Evolutionary conservation across 1,140 invertebrate species (phyloP), one percentile per base, ranked within the genome.

Genomic region (Drosophila nebulosa): DNA sequence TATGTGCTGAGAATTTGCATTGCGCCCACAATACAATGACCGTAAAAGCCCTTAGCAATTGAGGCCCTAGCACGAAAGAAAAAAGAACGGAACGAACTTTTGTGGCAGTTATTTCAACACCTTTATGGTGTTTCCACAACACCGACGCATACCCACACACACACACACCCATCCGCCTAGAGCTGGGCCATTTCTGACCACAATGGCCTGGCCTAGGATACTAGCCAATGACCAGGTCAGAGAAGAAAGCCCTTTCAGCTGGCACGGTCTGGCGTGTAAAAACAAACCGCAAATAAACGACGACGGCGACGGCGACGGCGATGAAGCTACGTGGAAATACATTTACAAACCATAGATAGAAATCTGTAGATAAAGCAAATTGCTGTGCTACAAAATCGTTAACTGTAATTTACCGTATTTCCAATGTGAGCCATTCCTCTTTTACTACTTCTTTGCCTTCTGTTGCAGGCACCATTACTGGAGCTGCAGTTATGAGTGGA

Each of bases 381-480:
- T 88, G 83, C 83, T 83, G 78, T 79, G 83, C 84, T 88, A 88
- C 84, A 88, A 88, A 88, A 88, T 88, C 78, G 83, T 88, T 88
- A 88, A 83, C 78, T 83, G 83, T 88, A 88, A 88, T 88, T 88
- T 88, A 88, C 78, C 78, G 83, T 75, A 88, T 88, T 88, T 66
- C 65, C 69, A 85, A 85, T 64, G 83, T 65, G 66, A 63, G 71
- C 64, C 62, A 59, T 69, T 84, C 46, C 21, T 46, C 39, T 46
- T 42, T 21, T 46, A 18, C 39, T 10, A 21, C 39, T 18, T 18
- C 39, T 21, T 18, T 3, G 42, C 14, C 56, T 64, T 30, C 42
- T 12, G 59, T 46, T 36, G 22, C 16, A 12, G 3, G 26, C 30
- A 7, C 26, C 18, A 26, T 22, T 18, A 57, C 26, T 30, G 35